Evolutionary conservation across 1,140 invertebrate species (phyloP).

Genomic region (Drosophila teissieri): DNA sequence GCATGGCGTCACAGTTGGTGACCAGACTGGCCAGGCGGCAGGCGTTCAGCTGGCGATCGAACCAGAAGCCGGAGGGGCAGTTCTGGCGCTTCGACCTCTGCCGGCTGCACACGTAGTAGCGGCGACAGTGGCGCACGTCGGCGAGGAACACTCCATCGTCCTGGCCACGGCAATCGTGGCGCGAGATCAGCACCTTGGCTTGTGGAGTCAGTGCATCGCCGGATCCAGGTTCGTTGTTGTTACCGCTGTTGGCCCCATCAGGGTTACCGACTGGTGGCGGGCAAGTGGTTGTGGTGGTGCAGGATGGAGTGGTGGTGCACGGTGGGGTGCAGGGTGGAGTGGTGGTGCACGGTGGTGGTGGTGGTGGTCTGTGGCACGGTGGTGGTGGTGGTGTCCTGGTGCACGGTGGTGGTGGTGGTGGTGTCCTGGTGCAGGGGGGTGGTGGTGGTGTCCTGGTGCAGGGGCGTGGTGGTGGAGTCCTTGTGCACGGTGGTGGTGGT

Average conservation of each 20-base stretch:
- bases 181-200: conserved; percentile 6
- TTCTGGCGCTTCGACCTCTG: conserved; percentile 27
- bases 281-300: neutral
- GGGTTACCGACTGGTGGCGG: no score
- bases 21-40: conserved; percentile 42
- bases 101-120: conserved; percentile 49
- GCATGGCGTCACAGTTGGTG: conserved; percentile 30
- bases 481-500: neutral
- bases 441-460: neutral
- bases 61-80: conserved; percentile 54
- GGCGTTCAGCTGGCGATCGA: conserved; percentile 34
- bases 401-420: no score
- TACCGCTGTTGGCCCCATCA: no score
- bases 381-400: neutral
- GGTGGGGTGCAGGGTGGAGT: no score
- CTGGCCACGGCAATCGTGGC: conserved; percentile 26
- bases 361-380: neutral
- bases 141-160: conserved; percentile 41
- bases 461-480: neutral
- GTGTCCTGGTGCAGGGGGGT: neutral
- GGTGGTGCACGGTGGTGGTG: neutral
- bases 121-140: conserved; percentile 50
- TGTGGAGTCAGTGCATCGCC: no score
- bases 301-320: neutral
- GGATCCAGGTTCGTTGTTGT: no score